Evolutionary conservation across 2,113 vertebrate genomes (phyloP).

Genomic region (Heterochromis multidens): DNA sequence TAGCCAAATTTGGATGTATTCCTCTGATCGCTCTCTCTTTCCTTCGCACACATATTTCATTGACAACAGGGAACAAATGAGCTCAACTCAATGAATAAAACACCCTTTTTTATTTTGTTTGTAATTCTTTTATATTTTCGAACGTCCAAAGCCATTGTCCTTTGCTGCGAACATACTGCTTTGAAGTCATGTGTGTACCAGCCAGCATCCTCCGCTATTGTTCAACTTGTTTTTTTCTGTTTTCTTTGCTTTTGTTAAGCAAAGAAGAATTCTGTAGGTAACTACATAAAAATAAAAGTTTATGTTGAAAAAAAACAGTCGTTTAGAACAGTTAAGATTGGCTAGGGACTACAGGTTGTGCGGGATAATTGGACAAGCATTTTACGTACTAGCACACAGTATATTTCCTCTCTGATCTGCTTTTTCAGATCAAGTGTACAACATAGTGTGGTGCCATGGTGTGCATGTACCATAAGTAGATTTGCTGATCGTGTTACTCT

Average conservation of each 20-base stretch:
- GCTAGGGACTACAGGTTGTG: not conserved
- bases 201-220: not conserved
- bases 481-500: conserved; percentile 1
- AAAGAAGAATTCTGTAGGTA: not conserved
- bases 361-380: not conserved
- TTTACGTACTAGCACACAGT: not conserved
- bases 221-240: not conserved
- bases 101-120: not conserved
- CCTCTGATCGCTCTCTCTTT: not conserved
- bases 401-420: not conserved
- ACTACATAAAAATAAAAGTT: not conserved
- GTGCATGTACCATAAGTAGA: not conserved
- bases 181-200: not conserved
- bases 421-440: not conserved
- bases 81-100: not conserved
- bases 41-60: not conserved
- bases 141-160: not conserved
- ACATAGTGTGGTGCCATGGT: not conserved
- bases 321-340: not conserved
- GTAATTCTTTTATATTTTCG: not conserved
- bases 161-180: not conserved
- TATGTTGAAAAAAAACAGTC: not conserved
- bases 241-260: not conserved
- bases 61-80: not conserved
- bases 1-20: not conserved